Evolutionary conservation across 1,140 invertebrate species (phyloP).

Genomic region (Chymomyza costata): DNA sequence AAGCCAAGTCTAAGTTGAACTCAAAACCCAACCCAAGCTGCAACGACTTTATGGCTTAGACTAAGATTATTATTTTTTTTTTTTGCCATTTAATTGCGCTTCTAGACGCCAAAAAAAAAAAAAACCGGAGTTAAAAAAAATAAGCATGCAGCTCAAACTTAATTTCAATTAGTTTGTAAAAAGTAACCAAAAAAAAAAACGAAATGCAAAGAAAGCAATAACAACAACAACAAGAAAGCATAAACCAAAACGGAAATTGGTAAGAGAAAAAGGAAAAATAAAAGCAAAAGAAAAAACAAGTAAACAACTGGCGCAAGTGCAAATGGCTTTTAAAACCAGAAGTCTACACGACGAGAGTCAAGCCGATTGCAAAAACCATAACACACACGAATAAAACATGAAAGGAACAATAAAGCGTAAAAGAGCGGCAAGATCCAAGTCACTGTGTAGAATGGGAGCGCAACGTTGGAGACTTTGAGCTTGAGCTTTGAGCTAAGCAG

Average conservation of each 20-base stretch:
- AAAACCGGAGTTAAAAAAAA: too few species aligned
- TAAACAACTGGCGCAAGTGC: constrained; percentile 60
- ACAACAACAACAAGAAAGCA: constrained; percentile 20
- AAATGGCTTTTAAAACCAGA: constrained; percentile 53
- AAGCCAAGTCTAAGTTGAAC: background rate
- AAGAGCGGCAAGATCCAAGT: constrained; percentile 11
- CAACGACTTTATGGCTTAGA: too few species aligned
- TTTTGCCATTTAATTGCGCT: too few species aligned
- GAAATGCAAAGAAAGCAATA: constrained; percentile 43
- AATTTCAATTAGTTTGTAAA: constrained; percentile 67
- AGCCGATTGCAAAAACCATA: constrained; percentile 10
- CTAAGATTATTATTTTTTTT: constrained; percentile 18
- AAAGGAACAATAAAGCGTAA: too few species aligned
- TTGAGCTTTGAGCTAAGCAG: constrained; percentile 44
- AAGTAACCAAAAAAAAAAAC: constrained; percentile 49
- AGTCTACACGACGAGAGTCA: constrained; percentile 33
- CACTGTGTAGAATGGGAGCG: too few species aligned
- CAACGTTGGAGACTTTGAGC: constrained; percentile 27
- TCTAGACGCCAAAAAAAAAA: too few species aligned
- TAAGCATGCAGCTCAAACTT: too few species aligned
- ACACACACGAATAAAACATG: too few species aligned
- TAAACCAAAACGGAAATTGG: constrained; percentile 64
- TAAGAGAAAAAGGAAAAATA: constrained; percentile 43
- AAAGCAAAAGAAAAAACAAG: constrained; percentile 25
- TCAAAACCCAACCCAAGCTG: constrained; percentile 19